phyloP scores from a whole-genome alignment of 2,888 invertebrate species.

The Elegia similella region DNA sequence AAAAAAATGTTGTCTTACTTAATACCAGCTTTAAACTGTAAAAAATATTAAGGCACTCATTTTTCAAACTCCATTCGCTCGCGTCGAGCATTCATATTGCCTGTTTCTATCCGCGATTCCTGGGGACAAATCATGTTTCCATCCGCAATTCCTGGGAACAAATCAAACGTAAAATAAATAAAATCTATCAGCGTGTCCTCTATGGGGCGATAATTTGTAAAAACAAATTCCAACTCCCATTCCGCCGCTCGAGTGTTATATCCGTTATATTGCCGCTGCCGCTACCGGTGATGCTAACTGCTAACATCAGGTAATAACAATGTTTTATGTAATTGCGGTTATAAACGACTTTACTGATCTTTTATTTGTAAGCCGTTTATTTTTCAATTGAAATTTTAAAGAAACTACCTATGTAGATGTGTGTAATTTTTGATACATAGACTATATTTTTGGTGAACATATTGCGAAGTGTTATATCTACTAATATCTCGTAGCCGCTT shows the following conservation, averaged over 20 bases:
- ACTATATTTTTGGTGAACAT: too few species aligned
- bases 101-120: background rate
- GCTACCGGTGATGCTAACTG: conserved; percentile 13
- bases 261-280: background rate
- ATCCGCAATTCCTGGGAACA: conserved; percentile 4
- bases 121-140: background rate
- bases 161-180: conserved; percentile 25
- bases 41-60: too few species aligned
- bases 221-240: conserved; percentile 25
- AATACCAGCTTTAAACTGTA: too few species aligned
- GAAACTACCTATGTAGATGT: background rate
- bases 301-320: conserved; percentile 6
- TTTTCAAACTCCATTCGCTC: conserved; percentile 24
- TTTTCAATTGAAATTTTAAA: conserved; percentile 1
- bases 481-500: too few species aligned
- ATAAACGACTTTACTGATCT: conserved; percentile 6
- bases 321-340: conserved; percentile 11
- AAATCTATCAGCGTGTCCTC: conserved; percentile 20
- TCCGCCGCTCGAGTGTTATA: conserved; percentile 13
- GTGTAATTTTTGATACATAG: too few species aligned
- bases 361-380: background rate
- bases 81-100: conserved; percentile 14
- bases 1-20: too few species aligned
- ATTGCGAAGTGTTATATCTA: too few species aligned
- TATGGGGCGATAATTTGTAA: conserved; percentile 18